These are phyloP conservation scores for Mustela lutreola DNA, from an alignment of 2,113 vertebrate species.

Conservation along the genomic window DNA sequence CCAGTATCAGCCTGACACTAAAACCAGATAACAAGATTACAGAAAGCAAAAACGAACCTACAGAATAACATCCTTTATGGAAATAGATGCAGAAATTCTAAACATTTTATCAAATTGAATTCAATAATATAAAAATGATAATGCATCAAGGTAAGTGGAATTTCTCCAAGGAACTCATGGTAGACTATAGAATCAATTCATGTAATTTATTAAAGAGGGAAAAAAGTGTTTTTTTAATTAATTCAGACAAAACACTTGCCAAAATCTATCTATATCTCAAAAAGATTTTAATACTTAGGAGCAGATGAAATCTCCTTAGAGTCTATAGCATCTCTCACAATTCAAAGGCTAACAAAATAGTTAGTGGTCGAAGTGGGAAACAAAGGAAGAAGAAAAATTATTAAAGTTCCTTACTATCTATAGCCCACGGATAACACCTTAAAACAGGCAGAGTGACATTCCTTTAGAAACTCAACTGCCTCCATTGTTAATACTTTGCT, in stretches of 20 bases:
- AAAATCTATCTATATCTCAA: neutral
- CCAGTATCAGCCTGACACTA: neutral
- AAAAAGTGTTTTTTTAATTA: neutral
- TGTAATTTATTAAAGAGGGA: neutral
- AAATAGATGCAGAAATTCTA: neutral
- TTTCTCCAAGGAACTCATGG: neutral
- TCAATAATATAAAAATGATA: slow-evolving; percentile 10
- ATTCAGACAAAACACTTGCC: neutral
- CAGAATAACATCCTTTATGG: neutral
- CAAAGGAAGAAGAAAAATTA: too few relatives aligned
- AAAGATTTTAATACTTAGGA: neutral
- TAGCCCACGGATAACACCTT: too few relatives aligned
- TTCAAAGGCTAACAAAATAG: neutral
- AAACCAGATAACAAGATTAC: neutral
- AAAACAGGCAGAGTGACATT: too few relatives aligned
- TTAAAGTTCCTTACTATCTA: too few relatives aligned
- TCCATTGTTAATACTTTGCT: too few relatives aligned
- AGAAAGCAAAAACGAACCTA: neutral
- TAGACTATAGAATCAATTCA: neutral
- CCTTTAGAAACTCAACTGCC: too few relatives aligned
- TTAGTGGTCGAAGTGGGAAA: too few relatives aligned
- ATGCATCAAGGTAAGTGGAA: neutral
- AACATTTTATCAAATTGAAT: neutral
- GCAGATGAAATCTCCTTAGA: neutral
- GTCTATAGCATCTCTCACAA: neutral